Conservation (phyloP, 1,140 invertebrate genomes). For the Halesus radiatus region DNA sequence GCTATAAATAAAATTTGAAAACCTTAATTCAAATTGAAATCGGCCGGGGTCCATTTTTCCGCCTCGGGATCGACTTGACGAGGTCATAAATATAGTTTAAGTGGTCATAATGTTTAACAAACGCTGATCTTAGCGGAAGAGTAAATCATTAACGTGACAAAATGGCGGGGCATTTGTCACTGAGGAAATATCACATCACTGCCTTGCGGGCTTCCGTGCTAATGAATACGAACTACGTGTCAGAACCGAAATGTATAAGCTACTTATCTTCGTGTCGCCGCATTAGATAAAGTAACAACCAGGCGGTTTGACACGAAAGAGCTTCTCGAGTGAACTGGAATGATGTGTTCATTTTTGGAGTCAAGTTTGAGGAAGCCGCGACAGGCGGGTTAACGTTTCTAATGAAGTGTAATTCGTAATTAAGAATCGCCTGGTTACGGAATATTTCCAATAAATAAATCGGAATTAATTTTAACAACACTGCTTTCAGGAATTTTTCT, state of each 20-base stretch:
- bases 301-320: constrained; percentile 13
- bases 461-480: no score
- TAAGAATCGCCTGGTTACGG: no score
- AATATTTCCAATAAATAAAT: no score
- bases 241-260: constrained; percentile 41
- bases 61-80: constrained; percentile 18
- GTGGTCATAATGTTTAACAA: constrained; percentile 55
- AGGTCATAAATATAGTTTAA: constrained; percentile 44
- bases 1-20: constrained; percentile 31
- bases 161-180: constrained; percentile 56
- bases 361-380: no score
- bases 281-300: constrained; percentile 20
- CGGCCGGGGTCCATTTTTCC: constrained; percentile 24
- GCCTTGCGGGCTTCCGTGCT: constrained; percentile 25
- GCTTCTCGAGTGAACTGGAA: neutral
- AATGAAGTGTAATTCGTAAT: no score
- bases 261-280: constrained; percentile 31
- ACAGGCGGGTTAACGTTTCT: no score
- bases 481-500: no score
- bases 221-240: constrained; percentile 57
- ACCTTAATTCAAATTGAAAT: constrained; percentile 40
- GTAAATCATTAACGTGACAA: constrained; percentile 58
- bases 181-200: constrained; percentile 46
- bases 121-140: constrained; percentile 56
- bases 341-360: constrained; percentile 22